These are phyloP conservation scores for Troides oblongomaculatus DNA, from an alignment of 2,888 invertebrate species.

Conservation along the genomic window DNA sequence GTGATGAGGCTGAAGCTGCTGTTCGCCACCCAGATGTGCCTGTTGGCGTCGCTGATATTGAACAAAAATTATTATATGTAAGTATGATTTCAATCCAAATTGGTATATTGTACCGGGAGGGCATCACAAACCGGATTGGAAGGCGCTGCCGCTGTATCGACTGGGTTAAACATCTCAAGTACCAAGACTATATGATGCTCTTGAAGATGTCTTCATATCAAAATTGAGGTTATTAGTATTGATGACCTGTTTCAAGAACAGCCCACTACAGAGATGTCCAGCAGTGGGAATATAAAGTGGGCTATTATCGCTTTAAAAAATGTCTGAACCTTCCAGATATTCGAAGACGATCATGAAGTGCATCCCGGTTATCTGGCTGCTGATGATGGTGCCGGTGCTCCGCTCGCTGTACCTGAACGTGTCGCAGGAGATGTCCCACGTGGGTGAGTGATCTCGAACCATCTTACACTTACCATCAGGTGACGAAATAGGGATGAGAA, in stretches of 20 bases:
- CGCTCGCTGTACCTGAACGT: slow-evolving; percentile 44
- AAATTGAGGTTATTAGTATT: too few species aligned
- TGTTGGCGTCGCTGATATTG: slow-evolving; percentile 84
- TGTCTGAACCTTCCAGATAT: slow-evolving; percentile 11
- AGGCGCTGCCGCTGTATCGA: too few species aligned
- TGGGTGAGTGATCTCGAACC: slow-evolving; percentile 45
- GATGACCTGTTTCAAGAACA: too few species aligned
- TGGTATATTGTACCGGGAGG: neutral
- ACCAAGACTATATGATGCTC: too few species aligned
- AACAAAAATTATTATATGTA: slow-evolving; percentile 78
- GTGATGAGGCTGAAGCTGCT: slow-evolving; percentile 90
- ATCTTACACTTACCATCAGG: too few species aligned
- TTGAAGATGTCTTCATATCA: too few species aligned
- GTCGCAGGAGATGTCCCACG: slow-evolving; percentile 47
- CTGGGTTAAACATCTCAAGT: too few species aligned
- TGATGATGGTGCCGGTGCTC: slow-evolving; percentile 40
- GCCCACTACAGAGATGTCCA: too few species aligned
- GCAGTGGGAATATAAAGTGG: too few species aligned
- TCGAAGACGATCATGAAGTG: slow-evolving; percentile 38
- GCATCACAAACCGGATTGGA: neutral
- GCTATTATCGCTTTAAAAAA: too few species aligned
- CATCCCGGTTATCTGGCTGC: slow-evolving; percentile 44
- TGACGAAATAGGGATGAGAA: too few species aligned
- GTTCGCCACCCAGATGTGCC: slow-evolving; percentile 88
- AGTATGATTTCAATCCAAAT: slow-evolving; percentile 37